A percentile compares a stretch with the other conserved stretches of the same genome.
These are phyloP conservation scores for Pituophis catenifer DNA, from an alignment of 2,113 vertebrate species.

Conservation along the genomic window DNA sequence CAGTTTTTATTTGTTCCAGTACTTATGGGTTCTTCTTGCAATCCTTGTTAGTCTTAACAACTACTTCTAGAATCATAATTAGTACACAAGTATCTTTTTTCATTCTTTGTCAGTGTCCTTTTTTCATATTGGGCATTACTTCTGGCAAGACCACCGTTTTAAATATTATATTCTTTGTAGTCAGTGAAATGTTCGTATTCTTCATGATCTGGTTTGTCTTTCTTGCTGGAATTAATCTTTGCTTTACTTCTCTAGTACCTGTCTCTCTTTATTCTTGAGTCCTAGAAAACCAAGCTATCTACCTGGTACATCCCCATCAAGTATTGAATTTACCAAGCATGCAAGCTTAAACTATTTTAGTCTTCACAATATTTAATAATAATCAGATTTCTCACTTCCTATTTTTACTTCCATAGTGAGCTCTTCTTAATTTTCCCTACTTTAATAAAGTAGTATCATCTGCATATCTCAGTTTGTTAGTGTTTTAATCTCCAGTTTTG, in stretches of 20 bases:
- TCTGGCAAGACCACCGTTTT: background rate
- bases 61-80: background rate
- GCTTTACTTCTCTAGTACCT: background rate
- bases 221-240: background rate
- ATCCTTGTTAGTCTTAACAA: background rate
- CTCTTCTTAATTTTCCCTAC: background rate
- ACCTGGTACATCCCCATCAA: background rate
- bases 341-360: background rate
- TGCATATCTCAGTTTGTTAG: background rate
- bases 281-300: background rate
- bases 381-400: background rate
- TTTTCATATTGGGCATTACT: background rate
- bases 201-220: background rate
- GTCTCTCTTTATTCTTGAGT: background rate
- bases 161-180: background rate
- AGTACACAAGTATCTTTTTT: background rate
- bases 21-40: background rate
- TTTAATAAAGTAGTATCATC: background rate
- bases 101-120: background rate
- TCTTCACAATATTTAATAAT: background rate
- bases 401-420: background rate
- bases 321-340: background rate
- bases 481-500: background rate
- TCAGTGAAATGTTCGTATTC: background rate
- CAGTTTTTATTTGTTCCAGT: background rate